Evolutionary conservation across 2,888 invertebrate species (phyloP).

Genomic region (Mycalesis mineus): DNA sequence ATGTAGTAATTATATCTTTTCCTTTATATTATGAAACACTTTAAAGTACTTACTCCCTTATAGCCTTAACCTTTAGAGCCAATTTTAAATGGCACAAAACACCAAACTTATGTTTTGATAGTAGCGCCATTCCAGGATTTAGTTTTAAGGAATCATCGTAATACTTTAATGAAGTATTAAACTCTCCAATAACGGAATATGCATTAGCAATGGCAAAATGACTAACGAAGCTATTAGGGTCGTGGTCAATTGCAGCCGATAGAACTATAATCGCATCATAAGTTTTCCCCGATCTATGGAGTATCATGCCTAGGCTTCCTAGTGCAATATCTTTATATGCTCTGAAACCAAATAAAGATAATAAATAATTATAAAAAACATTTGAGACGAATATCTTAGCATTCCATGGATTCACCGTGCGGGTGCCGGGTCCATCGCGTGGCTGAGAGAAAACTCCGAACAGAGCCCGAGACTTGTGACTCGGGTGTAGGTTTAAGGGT

Average conservation of each 20-base stretch:
- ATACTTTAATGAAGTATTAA: constrained; percentile 81
- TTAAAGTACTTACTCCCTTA: constrained; percentile 79
- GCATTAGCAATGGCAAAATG: constrained; percentile 86
- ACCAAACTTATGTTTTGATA: constrained; percentile 80
- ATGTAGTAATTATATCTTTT: too few species aligned
- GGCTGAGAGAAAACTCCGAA: too few species aligned
- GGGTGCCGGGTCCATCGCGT: too few species aligned
- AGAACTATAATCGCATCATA: constrained; percentile 86
- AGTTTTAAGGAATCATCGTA: constrained; percentile 81
- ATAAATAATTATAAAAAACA: too few species aligned
- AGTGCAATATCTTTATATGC: constrained; percentile 84
- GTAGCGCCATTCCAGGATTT: constrained; percentile 80
- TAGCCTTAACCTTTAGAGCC: constrained; percentile 61
- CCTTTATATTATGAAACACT: constrained; percentile 1
- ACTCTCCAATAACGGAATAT: constrained; percentile 83
- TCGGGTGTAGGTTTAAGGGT: too few species aligned
- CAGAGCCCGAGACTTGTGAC: too few species aligned
- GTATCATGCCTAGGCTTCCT: constrained; percentile 84
- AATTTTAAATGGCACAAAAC: constrained; percentile 82
- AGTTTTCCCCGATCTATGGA: constrained; percentile 82
- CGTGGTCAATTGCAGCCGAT: constrained; percentile 85
- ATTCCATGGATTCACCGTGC: too few species aligned
- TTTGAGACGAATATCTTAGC: too few species aligned
- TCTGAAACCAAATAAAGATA: constrained; percentile 64
- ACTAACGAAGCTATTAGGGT: constrained; percentile 77